Evolutionary conservation across 1,140 invertebrate species (phyloP), one percentile per base, ranked within the genome.

Genomic region (Drosophila persimilis): DNA sequence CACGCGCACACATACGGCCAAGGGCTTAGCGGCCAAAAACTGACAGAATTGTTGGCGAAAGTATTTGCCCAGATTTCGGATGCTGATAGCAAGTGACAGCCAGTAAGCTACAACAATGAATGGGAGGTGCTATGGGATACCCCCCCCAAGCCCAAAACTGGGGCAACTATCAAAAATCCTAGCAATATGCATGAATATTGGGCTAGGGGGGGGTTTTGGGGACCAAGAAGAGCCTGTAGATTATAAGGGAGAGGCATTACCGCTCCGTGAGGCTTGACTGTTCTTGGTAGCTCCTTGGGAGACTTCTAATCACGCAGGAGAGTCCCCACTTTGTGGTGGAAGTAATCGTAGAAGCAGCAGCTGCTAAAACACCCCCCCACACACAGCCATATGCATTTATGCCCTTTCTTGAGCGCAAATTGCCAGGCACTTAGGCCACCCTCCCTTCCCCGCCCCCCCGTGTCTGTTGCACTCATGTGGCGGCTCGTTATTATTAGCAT

Each of bases 401-500:
- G 24, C 24, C 8, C 31, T 22, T 44, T 76, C 17, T 62, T 80
- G 69, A 59, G 77, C 26, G 63, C 62, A 80, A 86, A 86, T 86
- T 86, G 77, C 77, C 61, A 50, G 47, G 73, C 69, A 86, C 77
- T 85, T 77, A 63, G 69, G 43, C 17, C 17, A 17, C 17, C 17
- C 17, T 0, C 17, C 17, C 17, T 17, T 17, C 17, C 17, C 17
- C 17, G 17, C 1, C 17, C 17, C 17, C 17, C 17, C n/a, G n/a
- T 17, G 15, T 22, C 29, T 3, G 8, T 0, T 9, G 8, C 56
- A 50, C 60, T 59, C 55, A 73, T 78, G 61, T 67, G 80, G 73
- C 78, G 52, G 64, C 81, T 72, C 65, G 65, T 81, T 77, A 89
- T 89, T 89, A 89, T 85, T 89, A 89, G 85, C 80, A 89, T 89